A percentile compares a stretch with the other conserved stretches of the same genome.
Evolutionary conservation across 2,888 invertebrate species (phyloP).

Genomic region (Bibio marci): DNA sequence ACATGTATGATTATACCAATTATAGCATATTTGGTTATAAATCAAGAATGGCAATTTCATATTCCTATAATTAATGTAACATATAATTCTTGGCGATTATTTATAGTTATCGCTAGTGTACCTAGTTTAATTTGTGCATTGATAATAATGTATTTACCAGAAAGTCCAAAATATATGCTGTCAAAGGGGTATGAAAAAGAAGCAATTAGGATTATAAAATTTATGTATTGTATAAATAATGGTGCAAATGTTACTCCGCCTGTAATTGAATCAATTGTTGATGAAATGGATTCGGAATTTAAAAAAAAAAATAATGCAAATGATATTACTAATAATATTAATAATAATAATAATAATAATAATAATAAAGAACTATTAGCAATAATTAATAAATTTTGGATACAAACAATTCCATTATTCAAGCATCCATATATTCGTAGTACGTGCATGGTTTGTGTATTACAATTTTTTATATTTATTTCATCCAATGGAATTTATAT

Average conservation of each 20-base stretch:
- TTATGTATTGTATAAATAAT: constrained; percentile 17
- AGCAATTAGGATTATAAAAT: constrained; percentile 17
- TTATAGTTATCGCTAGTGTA: constrained; percentile 20
- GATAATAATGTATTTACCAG: constrained; percentile 19
- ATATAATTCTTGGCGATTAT: constrained; percentile 24
- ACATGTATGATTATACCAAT: constrained; percentile 22
- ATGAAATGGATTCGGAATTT: too few species aligned
- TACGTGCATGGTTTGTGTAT: too few species aligned
- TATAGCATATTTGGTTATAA: constrained; percentile 22
- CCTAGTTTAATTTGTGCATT: constrained; percentile 20
- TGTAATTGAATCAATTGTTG: background rate
- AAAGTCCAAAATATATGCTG: constrained; percentile 23
- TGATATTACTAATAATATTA: background rate
- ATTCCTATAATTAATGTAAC: constrained; percentile 16
- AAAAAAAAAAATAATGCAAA: too few species aligned
- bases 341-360: too few species aligned
- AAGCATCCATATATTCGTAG: constrained; percentile 17
- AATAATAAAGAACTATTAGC: constrained; percentile 9
- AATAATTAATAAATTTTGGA: constrained; percentile 17
- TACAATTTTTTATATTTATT: too few species aligned
- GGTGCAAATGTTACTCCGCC: constrained; percentile 14
- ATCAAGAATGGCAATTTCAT: constrained; percentile 18
- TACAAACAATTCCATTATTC: constrained; percentile 23
- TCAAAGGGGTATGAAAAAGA: constrained; percentile 17
- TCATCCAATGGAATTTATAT: too few species aligned